Base-by-base conservation (phyloP, 2,797 vertebrate species). In the Falco novaeseelandiae region DNA sequence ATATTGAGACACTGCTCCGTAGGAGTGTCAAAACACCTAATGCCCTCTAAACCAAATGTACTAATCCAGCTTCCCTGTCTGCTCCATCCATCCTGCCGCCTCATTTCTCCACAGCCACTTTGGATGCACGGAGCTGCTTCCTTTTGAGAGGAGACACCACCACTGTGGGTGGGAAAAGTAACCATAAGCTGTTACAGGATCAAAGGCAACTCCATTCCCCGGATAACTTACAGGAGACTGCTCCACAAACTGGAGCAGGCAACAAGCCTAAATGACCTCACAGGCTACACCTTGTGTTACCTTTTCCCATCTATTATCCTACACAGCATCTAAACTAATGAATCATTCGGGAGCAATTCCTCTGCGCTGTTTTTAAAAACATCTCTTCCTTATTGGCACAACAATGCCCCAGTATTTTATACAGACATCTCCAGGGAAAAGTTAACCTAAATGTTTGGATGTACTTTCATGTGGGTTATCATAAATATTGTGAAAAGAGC, bases 401-500 rank as follows among this genome's bases (percentile, higher is more conserved):
- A 80, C 55, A 19, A 34, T 32, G 52, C 32, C 48, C 49, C 76
- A 59, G 14, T 58, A 57, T 72, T 93, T 77, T 54, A 70, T 0
- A 32, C 22, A 82, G 93, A 80, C 51, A 18, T 85, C 86, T 90
- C 48, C 18, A 13, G 70, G 81, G 90, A 74, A 91, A 91, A 94
- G 83, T 42, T 84, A 90, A 79, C 62, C 59, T 26, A 46, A 82
- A 87, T 61, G 55, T 86, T 91, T 93, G 61, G 36, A 16, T 17
- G 36, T 21, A 7, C 96, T 94, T 95, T 94, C 72, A 82, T 71
- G 93, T 93, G 96, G 79, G 48, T 73, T 82, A 67, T 70, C 62
- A 80, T 79, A 90, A 89, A 90, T 48, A 52, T 3, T 62, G 80
- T 44, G 42, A 34, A 30, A 72, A 72, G 63, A 89, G 26, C 55